These are phyloP conservation scores for Calameuta filiformis DNA, from an alignment of 2,888 invertebrate species.

Conservation along the genomic window DNA sequence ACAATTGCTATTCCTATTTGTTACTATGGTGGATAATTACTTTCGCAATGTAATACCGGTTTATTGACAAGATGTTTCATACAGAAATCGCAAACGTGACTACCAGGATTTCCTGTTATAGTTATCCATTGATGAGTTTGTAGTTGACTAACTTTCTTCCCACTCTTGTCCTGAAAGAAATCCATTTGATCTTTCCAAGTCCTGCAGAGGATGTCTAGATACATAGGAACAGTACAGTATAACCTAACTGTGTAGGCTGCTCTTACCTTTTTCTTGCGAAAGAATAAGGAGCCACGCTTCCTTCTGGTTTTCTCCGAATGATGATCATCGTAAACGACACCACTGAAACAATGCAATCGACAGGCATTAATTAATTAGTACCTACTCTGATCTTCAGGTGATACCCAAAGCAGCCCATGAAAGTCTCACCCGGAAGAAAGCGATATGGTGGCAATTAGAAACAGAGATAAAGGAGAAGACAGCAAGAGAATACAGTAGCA, in stretches of 20 bases:
- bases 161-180: slow-evolving; percentile 76
- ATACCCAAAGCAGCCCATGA: neutral
- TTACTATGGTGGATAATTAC: slow-evolving; percentile 68
- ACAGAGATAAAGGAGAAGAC: slow-evolving; percentile 13
- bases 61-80: slow-evolving; percentile 82
- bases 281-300: slow-evolving; percentile 90
- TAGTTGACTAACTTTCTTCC: slow-evolving; percentile 69
- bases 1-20: neutral
- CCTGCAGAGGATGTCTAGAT: neutral
- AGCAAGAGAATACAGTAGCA: slow-evolving; percentile 13
- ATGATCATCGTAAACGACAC: slow-evolving; percentile 71
- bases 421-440: neutral
- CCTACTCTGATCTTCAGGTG: neutral
- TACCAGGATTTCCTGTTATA: slow-evolving; percentile 71
- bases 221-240: neutral
- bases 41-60: slow-evolving; percentile 85
- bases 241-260: too few relatives aligned
- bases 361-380: too few relatives aligned
- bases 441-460: slow-evolving; percentile 7
- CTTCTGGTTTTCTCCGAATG: slow-evolving; percentile 84
- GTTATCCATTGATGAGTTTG: slow-evolving; percentile 78
- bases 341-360: slow-evolving; percentile 39
- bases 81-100: slow-evolving; percentile 82
- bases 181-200: neutral
- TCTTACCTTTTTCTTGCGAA: slow-evolving; percentile 87